phyloP scores from a whole-genome alignment of 2,797 vertebrate genomes.

The Zenarchopterus dispar region DNA sequence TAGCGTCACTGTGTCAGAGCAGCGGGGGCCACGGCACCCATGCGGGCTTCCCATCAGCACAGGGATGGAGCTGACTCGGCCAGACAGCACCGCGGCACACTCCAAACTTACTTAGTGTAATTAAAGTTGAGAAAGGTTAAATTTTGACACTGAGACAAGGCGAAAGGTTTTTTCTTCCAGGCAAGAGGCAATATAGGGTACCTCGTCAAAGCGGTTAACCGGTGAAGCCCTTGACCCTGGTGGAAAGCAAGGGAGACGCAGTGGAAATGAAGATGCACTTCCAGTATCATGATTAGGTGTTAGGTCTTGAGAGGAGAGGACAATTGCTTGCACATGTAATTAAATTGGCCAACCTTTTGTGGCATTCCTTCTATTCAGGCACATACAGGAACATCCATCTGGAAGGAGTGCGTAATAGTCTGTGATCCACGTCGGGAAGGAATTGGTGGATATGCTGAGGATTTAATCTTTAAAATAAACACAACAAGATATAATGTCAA shows the following conservation, averaged over 20 bases:
- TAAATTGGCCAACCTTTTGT: constrained; percentile 76
- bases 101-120: constrained; percentile 86
- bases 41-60: constrained; percentile 82
- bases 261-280: constrained; percentile 68
- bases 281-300: constrained; percentile 73
- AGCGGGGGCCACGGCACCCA: constrained; percentile 81
- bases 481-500: constrained; percentile 67
- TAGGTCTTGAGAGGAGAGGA: constrained; percentile 71
- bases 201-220: constrained; percentile 82
- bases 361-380: constrained; percentile 57
- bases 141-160: constrained; percentile 81
- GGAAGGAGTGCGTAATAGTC: constrained; percentile 69
- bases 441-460: constrained; percentile 42
- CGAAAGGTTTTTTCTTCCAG: constrained; percentile 79
- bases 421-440: constrained; percentile 71
- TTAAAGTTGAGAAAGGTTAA: constrained; percentile 90
- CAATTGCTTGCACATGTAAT: constrained; percentile 71
- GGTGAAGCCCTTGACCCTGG: constrained; percentile 63
- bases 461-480: constrained; percentile 69
- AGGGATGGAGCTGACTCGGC: constrained; percentile 74
- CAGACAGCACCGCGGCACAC: constrained; percentile 81
- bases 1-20: constrained; percentile 80
- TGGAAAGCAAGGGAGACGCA: constrained; percentile 77
- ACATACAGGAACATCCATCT: constrained; percentile 63
- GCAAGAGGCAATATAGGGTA: constrained; percentile 76